These are phyloP conservation scores for Agonopterix arenella DNA, from an alignment of 2,888 invertebrate species.

Conservation along the genomic window DNA sequence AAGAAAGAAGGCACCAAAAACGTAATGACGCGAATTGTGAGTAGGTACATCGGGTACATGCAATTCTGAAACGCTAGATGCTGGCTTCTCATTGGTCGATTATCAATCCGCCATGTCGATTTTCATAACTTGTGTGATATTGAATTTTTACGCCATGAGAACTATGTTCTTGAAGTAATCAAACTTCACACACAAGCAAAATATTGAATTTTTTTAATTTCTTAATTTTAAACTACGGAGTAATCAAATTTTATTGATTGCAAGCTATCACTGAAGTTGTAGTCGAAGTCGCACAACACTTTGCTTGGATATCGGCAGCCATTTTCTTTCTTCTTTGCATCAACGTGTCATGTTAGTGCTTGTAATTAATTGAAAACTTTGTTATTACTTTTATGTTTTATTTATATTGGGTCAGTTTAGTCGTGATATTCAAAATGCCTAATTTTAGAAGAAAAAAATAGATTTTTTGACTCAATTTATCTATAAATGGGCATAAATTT, in stretches of 20 bases:
- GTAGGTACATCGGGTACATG: constrained; percentile 79
- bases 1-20: constrained; percentile 79
- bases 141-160: constrained; percentile 30
- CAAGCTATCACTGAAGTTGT: constrained; percentile 22
- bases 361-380: background rate
- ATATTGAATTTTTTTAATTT: constrained; percentile 11
- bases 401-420: too few relatives aligned
- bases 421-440: too few relatives aligned
- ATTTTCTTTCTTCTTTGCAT: constrained; percentile 18
- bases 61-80: constrained; percentile 80
- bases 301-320: constrained; percentile 23
- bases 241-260: constrained; percentile 6
- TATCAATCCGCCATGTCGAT: constrained; percentile 81
- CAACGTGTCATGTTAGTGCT: background rate
- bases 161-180: background rate
- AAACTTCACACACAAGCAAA: constrained; percentile 6
- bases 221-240: constrained; percentile 9
- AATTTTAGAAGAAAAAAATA: too few relatives aligned
- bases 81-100: constrained; percentile 83
- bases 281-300: constrained; percentile 17
- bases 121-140: constrained; percentile 55
- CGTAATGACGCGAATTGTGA: constrained; percentile 84
- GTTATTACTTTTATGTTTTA: too few relatives aligned
- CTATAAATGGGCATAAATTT: too few relatives aligned
- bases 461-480: too few relatives aligned